Conservation (phyloP, 1,140 invertebrate genomes). For the Pantala flavescens region DNA sequence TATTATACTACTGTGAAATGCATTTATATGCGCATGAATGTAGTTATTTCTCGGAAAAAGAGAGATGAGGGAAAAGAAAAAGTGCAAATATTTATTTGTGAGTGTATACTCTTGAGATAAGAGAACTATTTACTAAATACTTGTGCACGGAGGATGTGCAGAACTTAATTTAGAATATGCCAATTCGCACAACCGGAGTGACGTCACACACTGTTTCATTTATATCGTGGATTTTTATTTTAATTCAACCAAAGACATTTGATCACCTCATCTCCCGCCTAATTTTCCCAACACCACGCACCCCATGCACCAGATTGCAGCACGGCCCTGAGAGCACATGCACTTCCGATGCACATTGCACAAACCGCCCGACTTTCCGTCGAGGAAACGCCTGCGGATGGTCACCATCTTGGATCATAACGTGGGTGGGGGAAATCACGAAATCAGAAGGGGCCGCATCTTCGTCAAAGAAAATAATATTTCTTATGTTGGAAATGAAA, state of each 20-base stretch:
- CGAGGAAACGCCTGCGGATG: not conserved
- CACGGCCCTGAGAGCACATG: not conserved
- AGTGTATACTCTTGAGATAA: not conserved
- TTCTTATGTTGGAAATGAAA: too few species aligned
- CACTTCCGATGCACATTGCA: not conserved
- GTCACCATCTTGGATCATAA: not conserved
- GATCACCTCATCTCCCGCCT: not conserved
- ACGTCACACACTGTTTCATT: not conserved
- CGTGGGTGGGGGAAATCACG: not conserved
- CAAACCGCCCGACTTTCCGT: too few species aligned
- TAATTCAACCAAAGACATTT: not conserved
- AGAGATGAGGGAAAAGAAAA: not conserved
- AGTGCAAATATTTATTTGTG: conserved; percentile 3
- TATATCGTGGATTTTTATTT: not conserved
- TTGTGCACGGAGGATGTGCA: not conserved
- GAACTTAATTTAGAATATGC: not conserved
- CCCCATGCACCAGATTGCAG: not conserved
- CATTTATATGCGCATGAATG: not conserved
- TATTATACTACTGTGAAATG: not conserved
- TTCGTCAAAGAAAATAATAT: too few species aligned
- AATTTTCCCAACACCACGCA: not conserved
- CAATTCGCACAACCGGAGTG: not conserved
- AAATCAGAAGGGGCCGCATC: too few species aligned
- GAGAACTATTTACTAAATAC: not conserved
- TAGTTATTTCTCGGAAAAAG: not conserved